A percentile compares a stretch with the other conserved stretches of the same genome.
These are phyloP conservation scores for Deroplatys truncata DNA, from an alignment of 2,888 invertebrate genomes.

Conservation along the genomic window DNA sequence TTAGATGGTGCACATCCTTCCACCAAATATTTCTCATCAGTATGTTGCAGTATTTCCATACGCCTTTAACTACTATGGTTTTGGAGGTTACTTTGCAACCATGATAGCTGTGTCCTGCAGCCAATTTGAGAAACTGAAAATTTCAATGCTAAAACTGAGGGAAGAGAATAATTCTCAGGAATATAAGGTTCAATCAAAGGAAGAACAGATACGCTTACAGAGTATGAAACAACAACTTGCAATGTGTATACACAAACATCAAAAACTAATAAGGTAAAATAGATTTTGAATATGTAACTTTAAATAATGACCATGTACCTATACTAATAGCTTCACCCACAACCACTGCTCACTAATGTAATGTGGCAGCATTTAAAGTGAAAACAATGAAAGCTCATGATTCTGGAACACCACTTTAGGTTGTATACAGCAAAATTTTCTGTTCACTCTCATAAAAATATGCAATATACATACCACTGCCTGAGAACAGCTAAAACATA, in stretches of 20 bases:
- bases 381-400: too few relatives aligned
- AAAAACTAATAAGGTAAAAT: neutral
- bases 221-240: neutral
- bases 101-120: neutral
- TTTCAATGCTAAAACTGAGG: neutral
- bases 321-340: too few relatives aligned
- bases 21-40: too few relatives aligned
- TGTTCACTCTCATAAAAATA: too few relatives aligned
- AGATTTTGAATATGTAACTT: neutral
- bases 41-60: neutral
- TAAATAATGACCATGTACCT: too few relatives aligned
- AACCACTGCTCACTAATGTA: too few relatives aligned
- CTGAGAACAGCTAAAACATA: too few relatives aligned
- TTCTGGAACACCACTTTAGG: too few relatives aligned
- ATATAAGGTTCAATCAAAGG: neutral
- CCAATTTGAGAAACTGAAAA: neutral
- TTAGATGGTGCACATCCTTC: too few relatives aligned
- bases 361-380: too few relatives aligned
- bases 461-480: too few relatives aligned
- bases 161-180: neutral
- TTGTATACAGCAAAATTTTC: too few relatives aligned
- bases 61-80: neutral
- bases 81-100: neutral
- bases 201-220: neutral
- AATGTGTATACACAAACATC: neutral